Conservation (phyloP, 2,113 vertebrate genomes). For the Phrynosoma platyrhinos region DNA sequence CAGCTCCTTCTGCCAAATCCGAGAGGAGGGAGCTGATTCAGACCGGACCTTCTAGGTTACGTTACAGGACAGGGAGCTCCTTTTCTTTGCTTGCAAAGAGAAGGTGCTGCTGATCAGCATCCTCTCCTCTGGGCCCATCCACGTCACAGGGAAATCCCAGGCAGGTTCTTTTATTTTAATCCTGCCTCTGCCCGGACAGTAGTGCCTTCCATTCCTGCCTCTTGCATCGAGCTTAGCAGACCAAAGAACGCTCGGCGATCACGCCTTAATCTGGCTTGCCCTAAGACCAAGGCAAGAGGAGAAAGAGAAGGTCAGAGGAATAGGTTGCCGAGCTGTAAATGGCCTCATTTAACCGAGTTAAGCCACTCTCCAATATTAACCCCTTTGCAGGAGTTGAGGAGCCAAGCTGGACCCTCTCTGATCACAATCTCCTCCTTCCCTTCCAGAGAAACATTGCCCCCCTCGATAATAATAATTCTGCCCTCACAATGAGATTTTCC, state of each 20-base stretch:
- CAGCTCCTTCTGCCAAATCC: no score
- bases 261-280: slow-evolving; percentile 63
- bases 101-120: slow-evolving; percentile 17
- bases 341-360: slow-evolving; percentile 52
- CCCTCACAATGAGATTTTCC: no score
- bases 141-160: slow-evolving; percentile 41
- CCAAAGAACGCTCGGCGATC: slow-evolving; percentile 58
- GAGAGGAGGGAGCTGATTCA: neutral
- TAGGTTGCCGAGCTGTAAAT: slow-evolving; percentile 33
- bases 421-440: no score
- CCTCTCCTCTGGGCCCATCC: neutral
- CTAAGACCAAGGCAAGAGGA: slow-evolving; percentile 45
- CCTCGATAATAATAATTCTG: no score
- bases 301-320: slow-evolving; percentile 57
- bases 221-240: slow-evolving; percentile 61
- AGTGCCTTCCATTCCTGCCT: slow-evolving; percentile 44
- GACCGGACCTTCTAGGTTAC: neutral
- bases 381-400: slow-evolving; percentile 23
- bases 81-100: accelerated
- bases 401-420: neutral
- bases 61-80: neutral
- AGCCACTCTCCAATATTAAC: slow-evolving; percentile 53
- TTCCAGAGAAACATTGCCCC: no score
- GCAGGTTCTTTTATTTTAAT: slow-evolving; percentile 28
- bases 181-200: slow-evolving; percentile 37